Evolutionary conservation across 2,113 vertebrate species (phyloP), one percentile per base, ranked within the genome.

Genomic region (Atrichornis clamosus): DNA sequence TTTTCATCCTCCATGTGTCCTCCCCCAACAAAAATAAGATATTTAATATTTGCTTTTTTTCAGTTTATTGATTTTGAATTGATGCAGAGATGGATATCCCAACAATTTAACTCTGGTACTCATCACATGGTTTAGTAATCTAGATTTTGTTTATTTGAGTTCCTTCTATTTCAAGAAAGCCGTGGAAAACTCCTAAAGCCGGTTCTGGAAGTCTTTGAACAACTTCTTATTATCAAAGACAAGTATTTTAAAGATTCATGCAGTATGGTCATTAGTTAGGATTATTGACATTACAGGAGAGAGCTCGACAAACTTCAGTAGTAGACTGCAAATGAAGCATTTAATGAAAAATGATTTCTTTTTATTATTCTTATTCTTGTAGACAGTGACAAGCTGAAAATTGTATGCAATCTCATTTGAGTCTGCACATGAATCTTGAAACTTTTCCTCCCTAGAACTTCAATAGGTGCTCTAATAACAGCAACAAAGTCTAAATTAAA

Each of bases 21-120:
- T 3, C 5, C 7, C 2, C 19, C 1, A 2, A 15, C 33, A 60
- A n/a, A 3, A 59, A 42, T n/a, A 69, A 46, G 2, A 1, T 42
- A 50, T 67, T 65, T 30, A 64, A 28, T 59, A 32, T 58, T 86
- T 50, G 1, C 6, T 89, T 79, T 50, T 9, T 49, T 78, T 65
- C 22, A 15, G 3, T 16, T 80, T 46, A 39, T 72, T 79, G 32
- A 16, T 69, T 60, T 80, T 44, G 7, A 85, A 7, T 55, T 50
- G 16, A 35, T 19, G 21, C 19, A 77, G 18, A 44, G 13, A 21
- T 59, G 22, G 23, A 33, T 41, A 53, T 68, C 5, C 5, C 74
- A 18, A 63, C 2, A 79, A 52, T 47, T 91, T 32, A 70, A 55
- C 72, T 84, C 85, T 67, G 3, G 28, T 81, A 32, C 8, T 19